Evolutionary conservation across 2,113 vertebrate species (phyloP).

Genomic region (Eretmochelys imbricata): DNA sequence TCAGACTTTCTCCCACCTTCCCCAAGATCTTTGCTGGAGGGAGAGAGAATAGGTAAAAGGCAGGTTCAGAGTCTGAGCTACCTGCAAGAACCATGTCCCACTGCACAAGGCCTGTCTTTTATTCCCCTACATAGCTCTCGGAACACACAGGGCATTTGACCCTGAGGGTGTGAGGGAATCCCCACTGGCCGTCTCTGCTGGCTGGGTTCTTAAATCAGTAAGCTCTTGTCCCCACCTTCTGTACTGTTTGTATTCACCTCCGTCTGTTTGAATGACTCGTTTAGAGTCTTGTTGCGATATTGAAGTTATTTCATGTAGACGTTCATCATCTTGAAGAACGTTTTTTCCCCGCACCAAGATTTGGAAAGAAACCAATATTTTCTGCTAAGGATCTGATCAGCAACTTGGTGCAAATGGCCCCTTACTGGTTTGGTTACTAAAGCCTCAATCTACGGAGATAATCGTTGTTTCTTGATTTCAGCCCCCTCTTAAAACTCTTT

Average conservation of each 20-base stretch:
- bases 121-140: not conserved
- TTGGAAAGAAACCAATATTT: not conserved
- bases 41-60: not conserved
- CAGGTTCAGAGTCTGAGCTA: not conserved
- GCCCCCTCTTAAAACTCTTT: not conserved
- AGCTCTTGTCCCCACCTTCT: not conserved
- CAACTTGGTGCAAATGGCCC: not conserved
- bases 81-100: not conserved
- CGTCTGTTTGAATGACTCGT: not conserved
- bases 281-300: not conserved
- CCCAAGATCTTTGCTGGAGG: slow-evolving; percentile 91
- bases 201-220: not conserved
- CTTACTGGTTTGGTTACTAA: not conserved
- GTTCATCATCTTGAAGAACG: not conserved
- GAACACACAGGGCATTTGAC: not conserved
- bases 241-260: not conserved
- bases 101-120: not conserved
- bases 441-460: not conserved
- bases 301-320: not conserved
- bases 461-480: not conserved
- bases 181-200: not conserved
- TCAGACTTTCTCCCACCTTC: slow-evolving; percentile 94
- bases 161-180: not conserved
- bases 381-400: not conserved
- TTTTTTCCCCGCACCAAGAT: not conserved